phyloP scores from a whole-genome alignment of 2,888 invertebrate genomes.

The Napeogenes sylphis region DNA sequence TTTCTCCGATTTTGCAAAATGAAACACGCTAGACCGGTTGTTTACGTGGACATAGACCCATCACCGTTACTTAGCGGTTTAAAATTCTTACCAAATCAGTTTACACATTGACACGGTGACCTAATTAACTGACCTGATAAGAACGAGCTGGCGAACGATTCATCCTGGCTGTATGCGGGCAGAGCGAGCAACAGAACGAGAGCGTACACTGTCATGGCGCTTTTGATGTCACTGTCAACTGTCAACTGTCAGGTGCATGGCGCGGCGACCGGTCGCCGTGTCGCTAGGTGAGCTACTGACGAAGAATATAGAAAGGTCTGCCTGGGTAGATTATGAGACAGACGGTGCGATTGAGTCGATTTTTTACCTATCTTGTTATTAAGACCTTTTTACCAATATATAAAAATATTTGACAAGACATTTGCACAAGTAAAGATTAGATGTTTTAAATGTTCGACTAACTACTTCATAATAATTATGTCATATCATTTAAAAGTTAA shows the following conservation, averaged over 20 bases:
- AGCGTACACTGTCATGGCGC: conserved; percentile 55
- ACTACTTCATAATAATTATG: too few relatives aligned
- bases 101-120: conserved; percentile 23
- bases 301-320: conserved; percentile 56
- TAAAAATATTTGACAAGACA: too few relatives aligned
- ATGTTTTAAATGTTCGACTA: too few relatives aligned
- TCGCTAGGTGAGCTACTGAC: conserved; percentile 50
- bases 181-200: conserved; percentile 45
- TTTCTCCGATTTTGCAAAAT: conserved; percentile 5
- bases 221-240: conserved; percentile 39
- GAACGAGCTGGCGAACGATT: conserved; percentile 89
- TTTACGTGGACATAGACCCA: neutral
- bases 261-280: conserved; percentile 54
- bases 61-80: conserved; percentile 19
- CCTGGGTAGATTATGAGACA: neutral
- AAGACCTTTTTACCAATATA: too few relatives aligned
- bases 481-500: too few relatives aligned
- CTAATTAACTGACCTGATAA: conserved; percentile 80
- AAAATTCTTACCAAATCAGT: conserved; percentile 32
- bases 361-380: too few relatives aligned
- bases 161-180: conserved; percentile 77
- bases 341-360: neutral
- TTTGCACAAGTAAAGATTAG: too few relatives aligned
- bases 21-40: neutral
- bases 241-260: conserved; percentile 46